phyloP scores from a whole-genome alignment of 2,888 invertebrate genomes.

The Amorpha juglandis region DNA sequence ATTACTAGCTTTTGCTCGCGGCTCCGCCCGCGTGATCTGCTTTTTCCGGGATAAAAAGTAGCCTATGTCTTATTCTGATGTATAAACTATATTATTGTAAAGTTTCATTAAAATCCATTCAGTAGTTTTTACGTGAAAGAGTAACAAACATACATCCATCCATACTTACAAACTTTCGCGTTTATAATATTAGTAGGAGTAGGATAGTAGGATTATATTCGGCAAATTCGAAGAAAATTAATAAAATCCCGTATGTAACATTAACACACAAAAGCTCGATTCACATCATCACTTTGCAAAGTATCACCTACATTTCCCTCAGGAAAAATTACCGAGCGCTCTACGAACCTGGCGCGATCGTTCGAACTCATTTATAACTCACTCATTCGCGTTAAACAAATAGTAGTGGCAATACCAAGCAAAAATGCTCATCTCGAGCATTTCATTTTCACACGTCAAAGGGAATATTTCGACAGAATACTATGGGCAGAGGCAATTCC shows the following conservation, averaged over 20 bases:
- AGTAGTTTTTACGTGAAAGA: no score
- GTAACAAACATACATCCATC: no score
- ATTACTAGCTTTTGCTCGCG: no score
- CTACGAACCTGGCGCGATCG: not conserved
- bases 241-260: not conserved
- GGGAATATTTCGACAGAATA: conserved; percentile 33
- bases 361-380: conserved; percentile 12
- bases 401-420: conserved; percentile 12
- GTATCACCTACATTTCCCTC: conserved; percentile 6
- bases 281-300: not conserved
- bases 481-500: conserved; percentile 31
- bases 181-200: no score
- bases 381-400: conserved; percentile 14
- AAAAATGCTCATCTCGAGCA: conserved; percentile 15
- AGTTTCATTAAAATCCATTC: no score
- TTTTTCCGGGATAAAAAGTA: no score
- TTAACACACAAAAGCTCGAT: not conserved
- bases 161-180: no score
- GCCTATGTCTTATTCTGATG: no score
- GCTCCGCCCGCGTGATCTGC: no score
- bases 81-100: no score
- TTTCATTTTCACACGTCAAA: conserved; percentile 33
- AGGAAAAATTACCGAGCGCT: conserved; percentile 11
- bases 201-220: no score
- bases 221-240: not conserved